These are phyloP conservation scores for Drosophila mauritiana DNA, from an alignment of 1,140 invertebrate genomes.

Conservation along the genomic window DNA sequence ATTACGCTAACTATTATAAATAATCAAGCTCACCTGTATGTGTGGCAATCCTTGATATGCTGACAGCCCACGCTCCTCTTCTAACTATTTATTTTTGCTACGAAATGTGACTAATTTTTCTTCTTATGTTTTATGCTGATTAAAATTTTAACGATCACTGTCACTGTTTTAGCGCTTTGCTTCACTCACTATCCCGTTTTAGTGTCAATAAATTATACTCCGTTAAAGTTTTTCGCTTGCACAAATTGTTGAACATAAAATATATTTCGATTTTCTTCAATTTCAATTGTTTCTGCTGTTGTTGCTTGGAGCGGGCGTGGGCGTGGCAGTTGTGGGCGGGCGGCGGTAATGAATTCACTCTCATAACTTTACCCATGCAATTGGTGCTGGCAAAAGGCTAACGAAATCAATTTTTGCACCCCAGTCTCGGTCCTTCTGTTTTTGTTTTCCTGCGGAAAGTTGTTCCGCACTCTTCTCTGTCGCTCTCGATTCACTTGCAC, in stretches of 20 bases:
- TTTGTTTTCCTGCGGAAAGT: constrained; percentile 24
- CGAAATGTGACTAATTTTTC: constrained; percentile 1
- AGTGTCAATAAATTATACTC: constrained; percentile 71
- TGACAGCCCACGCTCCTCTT: constrained; percentile 17
- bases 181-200: constrained; percentile 66
- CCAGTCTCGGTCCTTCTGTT: not conserved
- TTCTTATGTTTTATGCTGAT: constrained; percentile 5
- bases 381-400: constrained; percentile 42
- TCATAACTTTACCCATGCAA: constrained; percentile 84
- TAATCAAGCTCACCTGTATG: constrained; percentile 9
- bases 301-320: constrained; percentile 54
- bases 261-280: constrained; percentile 78
- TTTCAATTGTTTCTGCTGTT: constrained; percentile 67
- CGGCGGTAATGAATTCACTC: constrained; percentile 70
- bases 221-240: constrained; percentile 79
- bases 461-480: constrained; percentile 19
- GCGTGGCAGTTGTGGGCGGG: constrained; percentile 64
- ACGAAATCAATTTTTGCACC: constrained; percentile 43
- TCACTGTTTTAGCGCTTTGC: constrained; percentile 1
- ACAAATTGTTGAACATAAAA: constrained; percentile 84
- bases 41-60: constrained; percentile 2
- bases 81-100: constrained; percentile 6
- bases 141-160: constrained; percentile 23
- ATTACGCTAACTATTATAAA: too few species aligned
- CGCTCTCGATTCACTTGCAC: constrained; percentile 15